Conservation (phyloP, 2,113 vertebrate genomes). For the Gallinago paraguaiae region DNA sequence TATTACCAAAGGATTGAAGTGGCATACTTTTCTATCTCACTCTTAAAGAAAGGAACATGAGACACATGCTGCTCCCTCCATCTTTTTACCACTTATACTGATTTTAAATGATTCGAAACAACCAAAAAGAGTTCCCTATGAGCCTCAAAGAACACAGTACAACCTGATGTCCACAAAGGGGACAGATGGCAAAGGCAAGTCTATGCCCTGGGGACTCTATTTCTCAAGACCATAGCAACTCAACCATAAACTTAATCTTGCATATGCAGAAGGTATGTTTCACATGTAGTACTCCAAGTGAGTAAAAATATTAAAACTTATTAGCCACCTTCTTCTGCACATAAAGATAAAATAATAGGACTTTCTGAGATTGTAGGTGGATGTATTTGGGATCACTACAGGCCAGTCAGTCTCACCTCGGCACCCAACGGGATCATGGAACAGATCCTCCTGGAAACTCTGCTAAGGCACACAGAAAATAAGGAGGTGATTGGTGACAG, state of each 20-base stretch:
- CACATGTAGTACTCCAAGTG: fast-evolving
- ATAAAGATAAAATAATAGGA: not conserved
- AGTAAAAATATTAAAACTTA: not conserved
- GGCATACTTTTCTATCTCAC: not conserved
- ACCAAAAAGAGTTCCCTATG: not conserved
- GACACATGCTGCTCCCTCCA: not conserved
- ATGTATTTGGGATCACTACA: not conserved
- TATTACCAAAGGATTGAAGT: not conserved
- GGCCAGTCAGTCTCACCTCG: not conserved
- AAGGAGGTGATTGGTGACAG: not conserved
- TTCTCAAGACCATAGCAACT: not conserved
- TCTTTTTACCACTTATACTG: not conserved
- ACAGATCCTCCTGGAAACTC: not conserved
- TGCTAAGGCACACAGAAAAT: not conserved
- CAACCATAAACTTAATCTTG: not conserved
- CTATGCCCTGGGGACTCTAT: not conserved
- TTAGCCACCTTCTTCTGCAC: not conserved
- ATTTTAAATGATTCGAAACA: not conserved
- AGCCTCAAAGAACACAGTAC: not conserved
- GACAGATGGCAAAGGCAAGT: not conserved
- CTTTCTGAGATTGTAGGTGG: not conserved
- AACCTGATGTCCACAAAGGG: not conserved
- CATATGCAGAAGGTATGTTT: not conserved
- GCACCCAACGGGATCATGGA: not conserved
- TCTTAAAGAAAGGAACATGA: not conserved